Percentiles rank a stretch among this genome's conserved stretches.
phyloP scores from a whole-genome alignment of 1,140 invertebrate species.

The Brachionus plicatilis region DNA sequence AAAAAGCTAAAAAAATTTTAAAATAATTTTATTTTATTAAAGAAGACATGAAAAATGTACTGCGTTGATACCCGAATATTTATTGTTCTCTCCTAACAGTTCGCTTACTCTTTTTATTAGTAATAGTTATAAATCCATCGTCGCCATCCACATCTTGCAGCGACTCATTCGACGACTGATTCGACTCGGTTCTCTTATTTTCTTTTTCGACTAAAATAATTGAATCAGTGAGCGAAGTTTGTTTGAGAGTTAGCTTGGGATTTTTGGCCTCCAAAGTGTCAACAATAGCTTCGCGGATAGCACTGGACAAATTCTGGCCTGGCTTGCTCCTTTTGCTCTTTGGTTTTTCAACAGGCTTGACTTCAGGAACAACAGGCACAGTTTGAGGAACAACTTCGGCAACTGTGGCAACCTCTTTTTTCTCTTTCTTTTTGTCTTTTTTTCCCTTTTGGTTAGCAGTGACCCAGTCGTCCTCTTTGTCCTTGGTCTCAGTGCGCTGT shows the following conservation, averaged over 20 bases:
- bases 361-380: background rate
- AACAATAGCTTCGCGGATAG: slow-evolving; percentile 15
- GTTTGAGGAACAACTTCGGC: background rate
- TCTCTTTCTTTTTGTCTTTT: background rate
- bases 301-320: background rate
- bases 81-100: slow-evolving; percentile 24
- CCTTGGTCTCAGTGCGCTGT: background rate
- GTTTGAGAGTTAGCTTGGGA: background rate
- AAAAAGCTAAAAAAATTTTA: background rate
- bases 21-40: background rate
- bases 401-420: background rate
- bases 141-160: slow-evolving; percentile 15
- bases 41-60: background rate
- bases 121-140: slow-evolving; percentile 35
- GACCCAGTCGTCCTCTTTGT: slow-evolving; percentile 12
- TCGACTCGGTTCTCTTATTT: slow-evolving; percentile 2
- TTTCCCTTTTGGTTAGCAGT: slow-evolving; percentile 4
- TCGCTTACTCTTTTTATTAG: slow-evolving; percentile 23
- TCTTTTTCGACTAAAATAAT: slow-evolving; percentile 36
- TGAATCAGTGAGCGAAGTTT: slow-evolving; percentile 25
- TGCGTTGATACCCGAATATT: background rate
- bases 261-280: background rate
- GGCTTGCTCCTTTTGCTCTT: background rate
- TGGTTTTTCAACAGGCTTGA: background rate
- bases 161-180: slow-evolving; percentile 22